These are phyloP conservation scores for Stichopus horrens DNA, from an alignment of 53 echinoderm and acorn worm species.

Conservation along the genomic window DNA sequence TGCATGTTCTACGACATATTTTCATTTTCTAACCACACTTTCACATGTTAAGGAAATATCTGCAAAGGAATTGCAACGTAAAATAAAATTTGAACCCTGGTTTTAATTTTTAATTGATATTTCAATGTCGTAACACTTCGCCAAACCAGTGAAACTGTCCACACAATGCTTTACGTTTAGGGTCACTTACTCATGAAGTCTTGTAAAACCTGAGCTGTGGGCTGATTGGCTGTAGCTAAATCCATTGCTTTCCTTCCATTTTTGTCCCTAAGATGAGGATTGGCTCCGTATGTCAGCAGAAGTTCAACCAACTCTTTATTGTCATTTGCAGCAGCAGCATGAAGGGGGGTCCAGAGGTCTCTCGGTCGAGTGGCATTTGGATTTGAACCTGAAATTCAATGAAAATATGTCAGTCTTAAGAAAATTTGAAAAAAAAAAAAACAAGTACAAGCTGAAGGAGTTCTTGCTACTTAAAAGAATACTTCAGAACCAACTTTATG, in stretches of 20 bases:
- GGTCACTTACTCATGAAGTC: conserved; percentile 54
- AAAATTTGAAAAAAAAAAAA: background rate
- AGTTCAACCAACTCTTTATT: conserved; percentile 36
- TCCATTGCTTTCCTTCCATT: conserved; percentile 52
- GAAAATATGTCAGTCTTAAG: background rate
- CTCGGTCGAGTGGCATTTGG: conserved; percentile 45
- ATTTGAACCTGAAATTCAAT: conserved; percentile 48
- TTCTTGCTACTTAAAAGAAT: too few relatives aligned
- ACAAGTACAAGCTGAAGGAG: too few relatives aligned
- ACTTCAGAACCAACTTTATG: too few relatives aligned
- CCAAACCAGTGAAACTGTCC: too few relatives aligned
- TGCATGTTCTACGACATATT: too few relatives aligned
- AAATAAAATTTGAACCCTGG: too few relatives aligned
- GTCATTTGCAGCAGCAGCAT: conserved; percentile 46
- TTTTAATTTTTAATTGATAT: too few relatives aligned
- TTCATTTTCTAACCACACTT: too few relatives aligned
- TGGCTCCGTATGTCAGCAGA: conserved; percentile 50
- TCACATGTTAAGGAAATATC: too few relatives aligned
- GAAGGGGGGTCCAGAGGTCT: conserved; percentile 60
- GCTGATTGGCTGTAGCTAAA: conserved; percentile 33
- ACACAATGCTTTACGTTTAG: too few relatives aligned
- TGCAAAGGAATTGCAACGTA: too few relatives aligned
- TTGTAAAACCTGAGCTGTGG: conserved; percentile 37
- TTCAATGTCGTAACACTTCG: too few relatives aligned
- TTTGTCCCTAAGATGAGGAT: conserved; percentile 57